Conservation (phyloP, 2,888 invertebrate species). For the Euproctis similis region DNA sequence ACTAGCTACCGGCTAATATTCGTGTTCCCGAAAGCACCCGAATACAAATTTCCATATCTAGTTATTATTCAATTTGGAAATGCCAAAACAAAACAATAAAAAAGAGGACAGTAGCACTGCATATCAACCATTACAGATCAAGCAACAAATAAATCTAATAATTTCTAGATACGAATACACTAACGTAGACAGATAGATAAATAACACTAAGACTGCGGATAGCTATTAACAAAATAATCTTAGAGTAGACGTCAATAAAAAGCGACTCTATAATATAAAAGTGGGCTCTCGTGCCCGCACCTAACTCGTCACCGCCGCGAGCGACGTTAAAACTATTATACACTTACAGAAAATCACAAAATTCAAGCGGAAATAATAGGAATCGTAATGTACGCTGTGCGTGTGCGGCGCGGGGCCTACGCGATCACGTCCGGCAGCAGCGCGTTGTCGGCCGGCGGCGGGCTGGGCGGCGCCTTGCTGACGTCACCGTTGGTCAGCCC, state of each 20-base stretch:
- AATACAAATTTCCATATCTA: too few species aligned
- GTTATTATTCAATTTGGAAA: too few species aligned
- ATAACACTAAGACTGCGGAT: too few species aligned
- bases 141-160: too few species aligned
- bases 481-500: constrained; percentile 31
- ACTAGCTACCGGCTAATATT: too few species aligned
- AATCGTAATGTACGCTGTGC: constrained; percentile 38
- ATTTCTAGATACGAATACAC: too few species aligned
- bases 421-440: constrained; percentile 68
- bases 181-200: too few species aligned
- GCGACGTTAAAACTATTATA: constrained; percentile 64
- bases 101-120: too few species aligned
- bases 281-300: constrained; percentile 66
- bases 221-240: too few species aligned
- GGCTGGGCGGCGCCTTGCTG: constrained; percentile 68
- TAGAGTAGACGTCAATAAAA: constrained; percentile 53
- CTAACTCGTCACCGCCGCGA: constrained; percentile 58
- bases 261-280: constrained; percentile 73
- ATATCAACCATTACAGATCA: too few species aligned
- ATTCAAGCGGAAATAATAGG: constrained; percentile 74
- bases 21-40: too few species aligned
- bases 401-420: constrained; percentile 49
- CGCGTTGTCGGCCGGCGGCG: constrained; percentile 59
- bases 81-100: too few species aligned
- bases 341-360: constrained; percentile 75